A percentile compares a stretch with the other conserved stretches of the same genome.
These are phyloP conservation scores for Rhea americana DNA, from an alignment of 2,113 vertebrate genomes.

Conservation along the genomic window DNA sequence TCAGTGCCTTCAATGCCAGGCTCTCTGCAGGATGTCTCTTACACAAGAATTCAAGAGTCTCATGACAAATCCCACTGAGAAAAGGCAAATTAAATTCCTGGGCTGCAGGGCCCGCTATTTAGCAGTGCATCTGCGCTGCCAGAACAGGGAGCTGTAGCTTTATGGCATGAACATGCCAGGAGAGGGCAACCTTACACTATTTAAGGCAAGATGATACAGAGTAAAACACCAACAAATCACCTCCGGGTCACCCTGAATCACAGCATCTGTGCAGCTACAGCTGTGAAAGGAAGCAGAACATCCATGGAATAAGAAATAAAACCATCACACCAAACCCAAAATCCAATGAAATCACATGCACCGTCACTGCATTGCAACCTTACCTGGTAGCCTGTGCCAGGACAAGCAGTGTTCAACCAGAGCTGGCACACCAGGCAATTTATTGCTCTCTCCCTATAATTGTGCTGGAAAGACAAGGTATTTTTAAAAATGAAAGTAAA, in stretches of 20 bases:
- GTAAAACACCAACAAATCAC: rapidly evolving
- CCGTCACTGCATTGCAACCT: neutral
- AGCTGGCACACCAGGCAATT: no score
- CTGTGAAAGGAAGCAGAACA: no score
- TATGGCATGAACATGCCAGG: rapidly evolving
- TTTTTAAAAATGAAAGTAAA: neutral
- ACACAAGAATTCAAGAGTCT: neutral
- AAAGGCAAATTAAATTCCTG: neutral
- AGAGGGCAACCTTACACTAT: slow-evolving; percentile 25
- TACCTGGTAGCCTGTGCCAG: neutral
- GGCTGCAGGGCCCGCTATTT: neutral
- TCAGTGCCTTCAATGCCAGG: rapidly evolving
- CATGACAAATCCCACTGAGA: rapidly evolving
- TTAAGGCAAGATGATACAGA: neutral
- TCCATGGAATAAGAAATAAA: rapidly evolving
- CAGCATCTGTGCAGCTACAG: rapidly evolving
- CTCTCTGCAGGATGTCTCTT: neutral
- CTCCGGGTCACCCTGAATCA: rapidly evolving
- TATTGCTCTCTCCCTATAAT: neutral
- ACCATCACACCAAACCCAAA: neutral
- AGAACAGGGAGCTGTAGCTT: rapidly evolving
- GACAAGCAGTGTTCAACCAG: neutral
- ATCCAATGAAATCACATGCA: neutral
- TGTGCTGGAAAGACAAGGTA: no score
- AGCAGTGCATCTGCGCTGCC: neutral